A percentile compares a stretch with the other conserved stretches of the same genome.
These are phyloP conservation scores for Neria commutata DNA, from an alignment of 2,888 invertebrate species.

Conservation along the genomic window DNA sequence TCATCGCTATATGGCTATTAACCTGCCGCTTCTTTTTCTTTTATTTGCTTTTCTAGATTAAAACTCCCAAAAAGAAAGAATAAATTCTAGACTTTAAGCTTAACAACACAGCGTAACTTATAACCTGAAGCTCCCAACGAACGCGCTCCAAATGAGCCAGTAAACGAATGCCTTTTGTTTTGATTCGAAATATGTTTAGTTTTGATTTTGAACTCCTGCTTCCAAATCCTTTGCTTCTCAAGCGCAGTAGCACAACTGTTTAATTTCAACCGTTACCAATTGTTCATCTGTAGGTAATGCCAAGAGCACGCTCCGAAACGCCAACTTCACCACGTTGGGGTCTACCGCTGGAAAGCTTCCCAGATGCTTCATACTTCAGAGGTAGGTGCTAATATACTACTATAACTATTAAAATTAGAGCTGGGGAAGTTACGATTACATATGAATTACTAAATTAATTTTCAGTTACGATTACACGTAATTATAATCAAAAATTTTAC, in stretches of 20 bases:
- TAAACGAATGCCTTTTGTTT: neutral
- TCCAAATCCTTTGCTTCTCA: too few relatives aligned
- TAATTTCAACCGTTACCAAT: neutral
- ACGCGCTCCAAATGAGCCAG: neutral
- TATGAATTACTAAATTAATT: neutral
- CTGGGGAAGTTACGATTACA: too few relatives aligned
- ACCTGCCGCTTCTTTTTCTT: constrained; percentile 28
- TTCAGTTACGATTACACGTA: too few relatives aligned
- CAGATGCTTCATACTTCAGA: constrained; percentile 66
- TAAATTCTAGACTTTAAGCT: constrained; percentile 37
- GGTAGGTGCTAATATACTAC: constrained; percentile 65
- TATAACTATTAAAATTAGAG: too few relatives aligned
- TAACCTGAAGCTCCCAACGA: constrained; percentile 1
- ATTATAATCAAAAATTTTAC: too few relatives aligned
- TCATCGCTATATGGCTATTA: too few relatives aligned
- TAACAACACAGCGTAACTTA: too few relatives aligned
- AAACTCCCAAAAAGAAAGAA: constrained; percentile 61
- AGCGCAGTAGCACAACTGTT: neutral
- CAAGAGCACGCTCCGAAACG: constrained; percentile 78
- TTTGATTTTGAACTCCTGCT: too few relatives aligned
- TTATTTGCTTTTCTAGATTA: constrained; percentile 54
- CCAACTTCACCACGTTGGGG: constrained; percentile 71
- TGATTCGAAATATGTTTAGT: too few relatives aligned
- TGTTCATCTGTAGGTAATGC: constrained; percentile 64
- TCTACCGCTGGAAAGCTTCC: constrained; percentile 63